Evolutionary conservation across 2,888 invertebrate genomes (phyloP), one percentile per base, ranked within the genome.

Genomic region (Pyrochroa serraticornis): DNA sequence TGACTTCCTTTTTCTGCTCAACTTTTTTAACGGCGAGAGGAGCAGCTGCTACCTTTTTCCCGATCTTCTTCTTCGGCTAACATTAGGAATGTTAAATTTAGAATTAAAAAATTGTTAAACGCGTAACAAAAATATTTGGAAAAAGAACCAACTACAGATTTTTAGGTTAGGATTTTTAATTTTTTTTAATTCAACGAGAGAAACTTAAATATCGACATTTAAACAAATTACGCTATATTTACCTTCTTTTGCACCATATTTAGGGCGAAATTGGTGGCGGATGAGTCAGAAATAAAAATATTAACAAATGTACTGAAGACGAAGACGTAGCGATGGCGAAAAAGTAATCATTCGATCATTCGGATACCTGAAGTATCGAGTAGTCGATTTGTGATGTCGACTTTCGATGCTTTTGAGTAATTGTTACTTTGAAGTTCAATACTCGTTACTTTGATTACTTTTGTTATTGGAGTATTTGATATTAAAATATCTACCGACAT

Each of bases 41-140:
- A 50, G 97, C 93, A 71, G 97, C 95, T 68, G 98, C 97, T 73
- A 97, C 93, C 83, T 96, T 97, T 85, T 97, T 96, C 63, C 93
- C 92, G 58, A 90, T 87, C 86, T 92, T 92, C 89, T 93, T 93
- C 88, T 93, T 93, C 65, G 91, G 89, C 92, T 92, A 77, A 70
- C 84, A 84, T 42, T 49, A 62, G 66, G 3, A 35, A n/a, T 35
- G 30, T 34, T 33, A 49, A 51, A n/a, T n/a, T 37, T 36, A 44
- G 32, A 48, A 41, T 45, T 43, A 52, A 50, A 51, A 52, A 60
- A 45, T 56, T 46, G n/a, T n/a, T n/a, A n/a, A n/a, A n/a, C n/a
- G n/a, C n/a, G n/a, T n/a, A n/a, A n/a, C n/a, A n/a, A n/a, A n/a
- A n/a, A n/a, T n/a, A n/a, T n/a, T n/a, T n/a, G n/a, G n/a, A n/a